Conservation (phyloP, 2,797 vertebrate genomes). For the Xenentodon cancila region DNA sequence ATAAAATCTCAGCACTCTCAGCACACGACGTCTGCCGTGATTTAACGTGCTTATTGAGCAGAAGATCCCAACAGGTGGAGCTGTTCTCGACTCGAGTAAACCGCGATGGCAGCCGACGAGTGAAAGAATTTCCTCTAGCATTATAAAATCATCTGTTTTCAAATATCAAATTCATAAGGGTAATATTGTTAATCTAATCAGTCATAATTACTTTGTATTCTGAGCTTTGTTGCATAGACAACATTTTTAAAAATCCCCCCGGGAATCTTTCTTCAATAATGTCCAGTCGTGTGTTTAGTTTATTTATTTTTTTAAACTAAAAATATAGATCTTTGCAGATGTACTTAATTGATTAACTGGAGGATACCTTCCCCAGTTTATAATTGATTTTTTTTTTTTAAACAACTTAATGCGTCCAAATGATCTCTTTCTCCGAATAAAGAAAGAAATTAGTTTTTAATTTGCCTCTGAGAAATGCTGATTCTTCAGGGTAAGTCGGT, state of each 20-base stretch:
- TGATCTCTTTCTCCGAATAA: constrained; percentile 64
- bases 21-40: no score
- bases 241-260: constrained; percentile 14
- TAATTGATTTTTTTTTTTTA: constrained; percentile 47
- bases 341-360: constrained; percentile 69
- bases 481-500: constrained; percentile 54
- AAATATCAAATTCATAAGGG: no score
- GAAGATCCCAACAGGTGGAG: no score
- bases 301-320: constrained; percentile 63
- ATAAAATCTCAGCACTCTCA: no score
- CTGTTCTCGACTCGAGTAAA: no score
- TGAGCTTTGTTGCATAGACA: not conserved
- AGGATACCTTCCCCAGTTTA: constrained; percentile 47
- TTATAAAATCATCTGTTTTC: no score
- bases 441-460: constrained; percentile 67
- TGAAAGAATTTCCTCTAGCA: no score
- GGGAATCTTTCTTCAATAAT: constrained; percentile 39
- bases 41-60: no score
- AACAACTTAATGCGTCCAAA: constrained; percentile 55
- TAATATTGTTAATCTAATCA: no score
- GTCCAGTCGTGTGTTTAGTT: constrained; percentile 35
- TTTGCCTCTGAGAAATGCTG: constrained; percentile 58
- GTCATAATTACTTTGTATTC: constrained; percentile 19
- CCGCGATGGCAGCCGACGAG: no score
- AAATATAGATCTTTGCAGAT: constrained; percentile 70